Base-by-base conservation (phyloP, 2,113 vertebrate genomes). In the Nycticorax nycticorax region DNA sequence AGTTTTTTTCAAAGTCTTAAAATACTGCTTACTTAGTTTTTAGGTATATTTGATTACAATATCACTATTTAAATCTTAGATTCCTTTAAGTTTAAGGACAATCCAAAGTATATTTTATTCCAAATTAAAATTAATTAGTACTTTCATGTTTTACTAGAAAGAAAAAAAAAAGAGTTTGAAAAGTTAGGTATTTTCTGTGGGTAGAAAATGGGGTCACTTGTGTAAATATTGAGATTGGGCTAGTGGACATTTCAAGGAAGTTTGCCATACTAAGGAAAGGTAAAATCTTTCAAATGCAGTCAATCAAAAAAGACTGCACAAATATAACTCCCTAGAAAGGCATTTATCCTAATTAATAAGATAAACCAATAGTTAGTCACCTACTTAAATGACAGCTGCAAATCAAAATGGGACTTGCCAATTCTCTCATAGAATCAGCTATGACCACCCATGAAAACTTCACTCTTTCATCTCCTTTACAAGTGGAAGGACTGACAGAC, bases 361-460 rank as follows among this genome's bases (percentile, higher is more conserved):
- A 94, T 22, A 96, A 96, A 92, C 74, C 75, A 66, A 78, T 24
- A 89, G 83, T 69, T 88, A 86, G 56, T 71, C 88, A 93, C 82
- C 95, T 93, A 93, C 88, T 93, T 88, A 96, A 94, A 89, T 63
- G 85, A 79, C 79, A 93, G 68, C 78, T 86, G 92, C 72, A 90
- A 85, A 83, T 86, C 95, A 92, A 84, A 94, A 92, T 3, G 20
- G 53, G 73, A 57, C 67, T 71, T 92, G 88, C 78, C 81, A 94
- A 4, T n/a, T 94, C 92, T 91, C 81, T 66, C 78, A 33, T 21
- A 37, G 79, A 89, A 63, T 86, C 77, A 88, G 73, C 76, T 37
- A n/a, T 48, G 94, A 85, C 89, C 93, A 88, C 85, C 95, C 93
- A 86, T 27, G 91, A 82, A 92, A 94, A 81, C 55, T 50, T 78